Evolutionary conservation across 2,113 vertebrate genomes (phyloP), one percentile per base, ranked within the genome.

Genomic region (Lipophrys pholis): DNA sequence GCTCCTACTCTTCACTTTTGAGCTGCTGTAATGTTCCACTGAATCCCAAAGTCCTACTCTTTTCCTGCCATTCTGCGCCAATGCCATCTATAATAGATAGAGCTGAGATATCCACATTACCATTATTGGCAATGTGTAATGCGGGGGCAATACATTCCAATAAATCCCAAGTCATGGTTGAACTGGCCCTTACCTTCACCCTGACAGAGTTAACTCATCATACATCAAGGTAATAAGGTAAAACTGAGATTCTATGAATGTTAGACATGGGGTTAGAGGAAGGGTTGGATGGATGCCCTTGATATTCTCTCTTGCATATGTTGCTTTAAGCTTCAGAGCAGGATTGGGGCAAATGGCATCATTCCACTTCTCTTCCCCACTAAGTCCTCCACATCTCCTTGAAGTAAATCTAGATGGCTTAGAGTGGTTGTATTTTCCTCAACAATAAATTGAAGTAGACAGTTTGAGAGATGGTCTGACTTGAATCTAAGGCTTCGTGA

Each of bases 381-480:
- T 76, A 77, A 42, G 84, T 76, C 91, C 89, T 91, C 86, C 69
- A 82, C 46, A 59, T 89, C 79, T 79, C 89, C 89, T 90, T 91
- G 85, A 87, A 90, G 86, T 79, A 82, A 85, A 88, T 83, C 81
- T 86, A 84, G 88, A 87, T 87, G 77, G 85, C 91, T 89, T 73
- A 82, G 87, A 89, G 84, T 89, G 78, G 76, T 86, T 62, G 68
- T 76, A 85, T 86, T 82, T 85, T 73, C 61, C 67, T 82, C 73
- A 71, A 85, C 82, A 79, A 82, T 88, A 88, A 91, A 92, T 91
- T 85, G 81, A 85, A 89, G 84, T 11, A 62, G 90, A 90, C 88
- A 90, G 82, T 77, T 80, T 80, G 82, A 86, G 76, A 80, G 87
- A 85, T 78, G 77, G 62, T 70, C 67, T 53, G 64, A 74, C 71